Conservation (phyloP, 2,797 vertebrate genomes). For the Psittacula derbiana region DNA sequence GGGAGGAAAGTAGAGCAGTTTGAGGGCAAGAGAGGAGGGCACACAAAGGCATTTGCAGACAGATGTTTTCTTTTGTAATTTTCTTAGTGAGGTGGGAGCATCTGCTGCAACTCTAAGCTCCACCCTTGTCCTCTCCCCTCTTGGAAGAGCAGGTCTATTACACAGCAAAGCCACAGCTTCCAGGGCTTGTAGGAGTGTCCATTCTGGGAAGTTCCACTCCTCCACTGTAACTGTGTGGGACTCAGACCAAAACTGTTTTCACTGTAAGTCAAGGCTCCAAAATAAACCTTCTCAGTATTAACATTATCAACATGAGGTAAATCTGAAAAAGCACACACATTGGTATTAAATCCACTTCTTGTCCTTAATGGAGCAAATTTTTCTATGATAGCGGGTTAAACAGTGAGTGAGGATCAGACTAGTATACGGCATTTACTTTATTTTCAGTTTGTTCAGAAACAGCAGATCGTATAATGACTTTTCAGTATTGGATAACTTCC, state of each 20-base stretch:
- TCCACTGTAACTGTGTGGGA: background rate
- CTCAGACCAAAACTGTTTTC: background rate
- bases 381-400: background rate
- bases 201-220: background rate
- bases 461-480: background rate
- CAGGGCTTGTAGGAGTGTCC: background rate
- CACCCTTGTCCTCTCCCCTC: background rate
- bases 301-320: background rate
- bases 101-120: background rate
- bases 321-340: background rate
- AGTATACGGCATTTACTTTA: background rate
- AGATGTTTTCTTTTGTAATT: background rate
- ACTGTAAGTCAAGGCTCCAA: background rate
- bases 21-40: background rate
- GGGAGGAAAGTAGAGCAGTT: background rate
- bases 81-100: background rate
- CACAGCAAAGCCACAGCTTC: background rate
- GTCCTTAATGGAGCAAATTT: background rate
- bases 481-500: background rate
- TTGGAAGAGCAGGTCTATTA: background rate
- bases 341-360: background rate
- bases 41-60: background rate
- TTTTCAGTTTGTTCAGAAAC: background rate
- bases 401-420: background rate
- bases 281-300: background rate